Base-by-base conservation (phyloP, 2,113 vertebrate species). In the Carassius gibelio region DNA sequence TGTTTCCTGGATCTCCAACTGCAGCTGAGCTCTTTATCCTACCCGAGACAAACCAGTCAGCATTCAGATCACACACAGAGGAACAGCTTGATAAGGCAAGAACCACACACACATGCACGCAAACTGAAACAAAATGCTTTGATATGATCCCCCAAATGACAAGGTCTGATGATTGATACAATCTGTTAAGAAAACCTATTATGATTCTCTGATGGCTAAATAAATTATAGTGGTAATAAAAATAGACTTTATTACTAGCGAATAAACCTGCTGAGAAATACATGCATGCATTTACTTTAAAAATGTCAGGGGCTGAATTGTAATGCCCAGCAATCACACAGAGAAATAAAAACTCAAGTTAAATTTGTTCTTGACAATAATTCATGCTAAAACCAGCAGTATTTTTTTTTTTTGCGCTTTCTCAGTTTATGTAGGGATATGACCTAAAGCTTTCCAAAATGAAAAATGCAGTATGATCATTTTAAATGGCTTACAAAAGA, bases 11-110 rank as follows among this genome's bases (percentile, higher is more conserved):
- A 42, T 93, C 98, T 71, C 98, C 97, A 8, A 98, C 96, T 0
- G 95, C 96, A 45, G 97, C 97, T 9, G 98, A 99, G 55, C 96
- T 99, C 66, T 99, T 98, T 84, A 96, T 99, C 69, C 93, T 99
- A 7, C 97, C 98, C 23, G 92, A 90, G n/a, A 95, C 92, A 89
- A 95, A 96, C 80, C 79, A 91, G 50, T 94, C 95, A 0, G 42
- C 69, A 84, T 61, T 72, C 68, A 74, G 68, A 84, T 62, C 82
- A 93, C 52, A 89, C 87, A 55, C 83, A 83, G 94, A 96, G 84
- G 94, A 93, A 50, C 94, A 96, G 85, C 92, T 99, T 57, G 96
- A 96, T 55, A 94, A 94, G 90, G 98, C 98, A 93, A 92, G 94
- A 84, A 42, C 17, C 45, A 59, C 4, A 9, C 19, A 52, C 42